Percentiles rank a stretch among this genome's conserved stretches.
phyloP scores from a whole-genome alignment of 2,113 vertebrate species.

The Chionis minor region DNA sequence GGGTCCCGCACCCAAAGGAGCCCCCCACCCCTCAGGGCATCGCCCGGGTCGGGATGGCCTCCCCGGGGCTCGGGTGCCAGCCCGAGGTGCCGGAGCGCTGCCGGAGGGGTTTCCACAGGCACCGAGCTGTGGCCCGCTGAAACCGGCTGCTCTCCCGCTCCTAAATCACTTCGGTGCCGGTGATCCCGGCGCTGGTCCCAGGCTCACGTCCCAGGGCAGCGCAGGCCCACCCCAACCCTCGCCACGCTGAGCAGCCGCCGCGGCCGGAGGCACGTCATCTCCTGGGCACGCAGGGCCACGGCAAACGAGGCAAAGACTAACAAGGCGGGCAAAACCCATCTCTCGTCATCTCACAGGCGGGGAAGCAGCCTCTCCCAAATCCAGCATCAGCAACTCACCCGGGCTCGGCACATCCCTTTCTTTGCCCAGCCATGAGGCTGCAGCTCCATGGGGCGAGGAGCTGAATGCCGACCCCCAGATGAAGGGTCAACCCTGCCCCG shows the following conservation, averaged over 20 bases:
- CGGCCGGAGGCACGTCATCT: accelerated
- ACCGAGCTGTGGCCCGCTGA: background rate
- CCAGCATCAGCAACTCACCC: background rate
- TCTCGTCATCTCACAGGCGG: accelerated
- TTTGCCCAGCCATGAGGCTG: no score
- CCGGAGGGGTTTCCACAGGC: no score
- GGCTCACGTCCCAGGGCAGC: background rate
- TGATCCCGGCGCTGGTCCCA: background rate
- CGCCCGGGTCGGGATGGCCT: background rate
- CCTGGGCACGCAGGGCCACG: accelerated
- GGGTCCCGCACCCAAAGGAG: background rate
- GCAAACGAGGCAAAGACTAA: background rate
- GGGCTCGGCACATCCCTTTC: background rate
- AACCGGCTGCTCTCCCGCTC: background rate
- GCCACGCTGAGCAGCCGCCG: accelerated
- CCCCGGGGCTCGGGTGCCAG: background rate
- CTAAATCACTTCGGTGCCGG: background rate
- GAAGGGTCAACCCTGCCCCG: background rate
- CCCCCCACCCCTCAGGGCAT: background rate
- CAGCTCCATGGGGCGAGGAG: accelerated
- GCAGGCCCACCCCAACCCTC: no score
- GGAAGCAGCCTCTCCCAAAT: background rate
- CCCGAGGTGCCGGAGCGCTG: background rate
- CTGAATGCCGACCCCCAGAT: background rate
- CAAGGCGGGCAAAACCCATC: background rate